Base-by-base conservation (phyloP, 1,140 invertebrate genomes). In the Calliopsis andreniformis region DNA sequence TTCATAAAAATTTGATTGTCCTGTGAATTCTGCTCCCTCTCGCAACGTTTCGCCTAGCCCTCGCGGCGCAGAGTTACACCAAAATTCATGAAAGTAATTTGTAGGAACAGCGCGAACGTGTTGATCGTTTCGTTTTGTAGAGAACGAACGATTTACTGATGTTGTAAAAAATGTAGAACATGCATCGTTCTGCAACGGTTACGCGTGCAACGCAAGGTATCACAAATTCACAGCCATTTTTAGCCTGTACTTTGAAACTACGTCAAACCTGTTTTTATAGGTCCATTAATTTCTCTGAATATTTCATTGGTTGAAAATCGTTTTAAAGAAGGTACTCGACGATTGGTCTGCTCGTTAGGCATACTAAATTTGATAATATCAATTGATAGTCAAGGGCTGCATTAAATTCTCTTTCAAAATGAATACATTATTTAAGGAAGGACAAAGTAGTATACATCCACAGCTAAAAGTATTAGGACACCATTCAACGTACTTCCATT, bases 161-260 rank as follows among this genome's bases (percentile, higher is more conserved):
- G 18, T 20, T n/a, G 64, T 68, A 55, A 68, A 68, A 68, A 68
- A 68, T 68, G 35, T 68, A 68, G 49, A 32, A 10, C 4, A 18
- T 7, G n/a, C 23, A 30, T 16, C 32, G 6, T 18, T 2, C 4
- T 12, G 3, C 10, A 8, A 7, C 18, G 35, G n/a, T 66, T 35
- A 1, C 16, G 23, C 7, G n/a, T 18, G 14, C 4, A 25, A 67
- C 20, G 10, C 3, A 23, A n/a, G 28, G 3, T 39, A 39, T 32
- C 8, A 10, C n/a, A 18, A 55, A n/a, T 35, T 55, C 23, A 14
- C 32, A 4, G 14, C 20, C 16, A 8, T 3, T 49, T 67, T 67
- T 32, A 12, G 16, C 3, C 8, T 20, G 6, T 16, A 4, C 35
- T 35, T 55, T 6, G 20, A 20, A 42, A 55, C 2, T 20, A 18